A percentile compares a stretch with the other conserved stretches of the same genome.
phyloP scores from a whole-genome alignment of 2,113 vertebrate genomes.

The Dascyllus trimaculatus region DNA sequence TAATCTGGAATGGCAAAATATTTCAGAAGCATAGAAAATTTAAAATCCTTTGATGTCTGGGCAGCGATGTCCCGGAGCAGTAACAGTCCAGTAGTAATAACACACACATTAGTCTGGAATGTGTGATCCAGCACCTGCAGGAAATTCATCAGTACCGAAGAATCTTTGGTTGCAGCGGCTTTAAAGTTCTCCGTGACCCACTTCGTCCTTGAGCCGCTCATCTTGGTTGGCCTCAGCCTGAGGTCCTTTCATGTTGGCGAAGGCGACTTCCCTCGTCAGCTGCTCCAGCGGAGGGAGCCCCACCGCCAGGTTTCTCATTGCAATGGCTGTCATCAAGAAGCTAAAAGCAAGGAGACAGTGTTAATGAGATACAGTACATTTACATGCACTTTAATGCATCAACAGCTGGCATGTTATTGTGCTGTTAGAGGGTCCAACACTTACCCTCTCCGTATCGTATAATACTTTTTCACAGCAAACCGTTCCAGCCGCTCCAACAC shows the following conservation, averaged over 20 bases:
- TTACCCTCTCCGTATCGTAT: conserved; percentile 90
- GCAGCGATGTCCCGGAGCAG: neutral
- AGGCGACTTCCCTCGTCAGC: conserved; percentile 89
- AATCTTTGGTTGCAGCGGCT: neutral
- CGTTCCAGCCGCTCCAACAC: conserved; percentile 82
- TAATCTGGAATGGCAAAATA: conserved; percentile 23
- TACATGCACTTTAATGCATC: neutral
- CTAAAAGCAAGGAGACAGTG: conserved; percentile 66
- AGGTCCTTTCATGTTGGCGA: conserved; percentile 87
- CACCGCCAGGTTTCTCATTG: conserved; percentile 89
- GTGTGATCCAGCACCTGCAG: conserved; percentile 37
- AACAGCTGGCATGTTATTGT: neutral
- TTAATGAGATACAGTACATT: neutral
- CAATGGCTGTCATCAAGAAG: conserved; percentile 93
- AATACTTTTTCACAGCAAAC: conserved; percentile 90
- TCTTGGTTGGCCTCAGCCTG: conserved; percentile 58
- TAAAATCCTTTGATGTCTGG: conserved; percentile 10
- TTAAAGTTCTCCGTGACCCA: conserved; percentile 83
- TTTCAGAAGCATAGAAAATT: conserved; percentile 28
- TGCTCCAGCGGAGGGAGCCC: conserved; percentile 91
- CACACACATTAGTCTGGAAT: neutral
- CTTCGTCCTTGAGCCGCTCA: conserved; percentile 76
- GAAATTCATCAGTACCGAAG: neutral
- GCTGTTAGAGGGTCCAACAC: conserved; percentile 30
- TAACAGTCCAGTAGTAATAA: conserved; percentile 66